Conservation (phyloP, 1,140 invertebrate genomes). For the Drosophila bocki region DNA sequence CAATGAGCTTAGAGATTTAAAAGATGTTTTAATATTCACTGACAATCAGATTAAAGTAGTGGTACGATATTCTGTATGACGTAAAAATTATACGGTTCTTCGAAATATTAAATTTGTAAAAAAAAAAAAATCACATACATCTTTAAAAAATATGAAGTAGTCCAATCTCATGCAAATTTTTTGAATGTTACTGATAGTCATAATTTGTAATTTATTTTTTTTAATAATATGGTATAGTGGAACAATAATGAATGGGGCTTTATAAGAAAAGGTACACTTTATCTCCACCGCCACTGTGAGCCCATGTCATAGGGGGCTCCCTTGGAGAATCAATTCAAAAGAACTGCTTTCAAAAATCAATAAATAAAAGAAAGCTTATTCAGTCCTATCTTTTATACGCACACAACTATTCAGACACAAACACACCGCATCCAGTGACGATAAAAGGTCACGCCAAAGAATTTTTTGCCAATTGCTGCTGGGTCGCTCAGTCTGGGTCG, state of each 20-base stretch:
- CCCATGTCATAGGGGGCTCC: neutral
- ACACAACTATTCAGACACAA: neutral
- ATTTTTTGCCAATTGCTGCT: slow-evolving; percentile 70
- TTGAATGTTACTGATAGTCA: no score
- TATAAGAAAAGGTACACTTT: neutral
- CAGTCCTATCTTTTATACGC: neutral
- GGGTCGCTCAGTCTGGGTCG: slow-evolving; percentile 78
- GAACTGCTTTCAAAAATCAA: slow-evolving; percentile 18
- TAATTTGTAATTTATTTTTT: neutral
- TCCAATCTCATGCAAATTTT: no score
- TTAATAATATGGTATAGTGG: no score
- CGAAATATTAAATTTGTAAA: no score
- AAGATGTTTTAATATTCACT: neutral
- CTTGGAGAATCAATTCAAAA: slow-evolving; percentile 25
- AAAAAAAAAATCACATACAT: no score
- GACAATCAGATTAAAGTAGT: no score
- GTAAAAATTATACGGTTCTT: no score
- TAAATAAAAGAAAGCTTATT: neutral
- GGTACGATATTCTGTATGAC: no score
- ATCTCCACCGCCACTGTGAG: neutral
- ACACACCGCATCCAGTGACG: slow-evolving; percentile 26
- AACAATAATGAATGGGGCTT: no score
- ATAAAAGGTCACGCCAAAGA: slow-evolving; percentile 71
- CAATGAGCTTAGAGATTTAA: neutral
- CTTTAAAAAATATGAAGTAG: no score